Base-by-base conservation (phyloP, 2,113 vertebrate species). In the Macrotis lagotis region DNA sequence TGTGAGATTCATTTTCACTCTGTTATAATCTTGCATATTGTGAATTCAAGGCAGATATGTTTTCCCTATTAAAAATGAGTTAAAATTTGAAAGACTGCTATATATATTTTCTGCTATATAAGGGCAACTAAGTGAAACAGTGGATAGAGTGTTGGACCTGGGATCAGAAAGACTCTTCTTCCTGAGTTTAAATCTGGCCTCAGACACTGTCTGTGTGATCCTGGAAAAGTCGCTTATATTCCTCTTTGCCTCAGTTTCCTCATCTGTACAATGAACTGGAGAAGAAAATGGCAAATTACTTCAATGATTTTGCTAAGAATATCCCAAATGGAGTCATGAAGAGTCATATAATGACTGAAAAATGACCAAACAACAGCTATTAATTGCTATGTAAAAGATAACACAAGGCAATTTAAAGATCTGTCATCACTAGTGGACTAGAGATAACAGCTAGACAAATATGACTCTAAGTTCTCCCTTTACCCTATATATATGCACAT, bases 1-100 rank as follows among this genome's bases (percentile, higher is more conserved):
- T 97, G 12, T 24, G 8, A 92, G 92, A 96, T 96, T 96, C 91
- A 94, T 97, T 98, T 97, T 96, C 97, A 97, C 97, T 97, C 88
- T 96, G 92, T 91, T 22, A 88, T 88, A 98, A 47, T 52, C 90
- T 97, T 74, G 97, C 7, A 51, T 94, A 48, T 94, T 92, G 90
- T 50, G 24, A 66, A 31, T 96, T 96, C 94, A 95, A 74, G 22
- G 89, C 52, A 97, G 91, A 83, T n/a, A 52, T 2, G 93, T 49
- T 90, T 50, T 94, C n/a, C 48, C 28, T 37, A 26, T 92, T 94
- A 88, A 31, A 96, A 95, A 96, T 48, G 14, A 51, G 0, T 1
- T 48, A 94, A 95, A 93, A 93, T 94, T 49, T n/a, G 4, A 91
- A 3, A 47, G 44, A 94, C 94, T 90, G 37, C 37, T 83, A 44